These are phyloP conservation scores for Eupithecia subumbrata DNA, from an alignment of 2,888 invertebrate species.

Conservation along the genomic window DNA sequence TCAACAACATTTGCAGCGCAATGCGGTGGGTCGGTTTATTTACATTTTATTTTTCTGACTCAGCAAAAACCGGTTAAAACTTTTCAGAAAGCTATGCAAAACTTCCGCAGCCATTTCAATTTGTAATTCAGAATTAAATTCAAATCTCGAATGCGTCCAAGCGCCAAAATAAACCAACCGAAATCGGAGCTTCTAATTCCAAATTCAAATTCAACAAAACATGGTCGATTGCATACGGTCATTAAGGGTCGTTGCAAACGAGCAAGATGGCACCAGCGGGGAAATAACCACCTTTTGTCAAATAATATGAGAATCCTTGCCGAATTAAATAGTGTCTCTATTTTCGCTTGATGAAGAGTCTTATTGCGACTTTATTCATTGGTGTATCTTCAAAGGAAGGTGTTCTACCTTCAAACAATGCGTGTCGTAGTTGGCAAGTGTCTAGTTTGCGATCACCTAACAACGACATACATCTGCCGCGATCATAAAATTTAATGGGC, in stretches of 20 bases:
- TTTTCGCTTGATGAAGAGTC: neutral
- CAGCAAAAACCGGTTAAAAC: neutral
- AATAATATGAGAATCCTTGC: neutral
- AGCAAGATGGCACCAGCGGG: neutral
- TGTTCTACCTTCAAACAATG: neutral
- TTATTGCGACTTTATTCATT: neutral
- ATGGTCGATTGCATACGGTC: conserved; percentile 53
- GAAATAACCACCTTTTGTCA: neutral
- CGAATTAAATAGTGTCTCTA: neutral
- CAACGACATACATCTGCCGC: conserved; percentile 67
- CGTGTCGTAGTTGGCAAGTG: conserved; percentile 9
- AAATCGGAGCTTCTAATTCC: conserved; percentile 43
- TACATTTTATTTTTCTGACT: neutral
- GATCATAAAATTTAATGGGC: conserved; percentile 77
- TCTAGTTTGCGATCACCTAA: conserved; percentile 26
- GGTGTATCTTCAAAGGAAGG: neutral
- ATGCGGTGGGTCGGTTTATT: neutral
- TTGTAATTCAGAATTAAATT: conserved; percentile 26
- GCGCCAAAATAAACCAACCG: conserved; percentile 30
- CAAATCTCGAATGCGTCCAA: conserved; percentile 41
- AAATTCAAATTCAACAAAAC: conserved; percentile 53
- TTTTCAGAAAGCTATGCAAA: conserved; percentile 3
- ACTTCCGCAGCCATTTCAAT: conserved; percentile 10
- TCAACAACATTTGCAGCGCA: neutral
- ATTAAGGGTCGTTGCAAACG: conserved; percentile 47